Evolutionary conservation across 1,140 invertebrate genomes (phyloP), one percentile per base, ranked within the genome.

Genomic region (Drosophila mauritiana): DNA sequence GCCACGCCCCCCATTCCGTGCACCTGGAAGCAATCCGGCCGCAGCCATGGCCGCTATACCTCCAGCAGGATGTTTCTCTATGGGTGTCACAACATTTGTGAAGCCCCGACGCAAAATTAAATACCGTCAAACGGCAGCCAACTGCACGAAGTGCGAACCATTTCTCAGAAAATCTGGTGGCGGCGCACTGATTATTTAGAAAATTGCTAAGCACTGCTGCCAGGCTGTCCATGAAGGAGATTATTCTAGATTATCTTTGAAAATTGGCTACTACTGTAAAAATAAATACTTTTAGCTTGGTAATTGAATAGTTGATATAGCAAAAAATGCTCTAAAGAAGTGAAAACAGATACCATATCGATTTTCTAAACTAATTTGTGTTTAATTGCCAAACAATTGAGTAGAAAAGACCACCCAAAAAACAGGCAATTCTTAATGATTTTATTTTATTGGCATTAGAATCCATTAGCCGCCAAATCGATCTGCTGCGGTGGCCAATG

Each of bases 11-110:
- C 25, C n/a, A 31, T 39, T 46, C 45, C 45, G 27, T 4, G 34
- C 55, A 62, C 43, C 63, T 67, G 63, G 57, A 0, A 48, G 45
- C 13, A 5, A 31, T 64, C 8, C 45, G 31, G 36, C 34, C 56
- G 10, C 36, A 42, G 36, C 57, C 49, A 49, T 4, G 8, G 22
- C 55, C 36, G 22, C 43, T 25, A 15, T 15, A n/a, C 45, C 63
- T 13, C 45, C 45, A 22, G 11, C 45, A 42, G 45, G 43, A 34
- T 63, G 40, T 36, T 65, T 54, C 48, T 34, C 5, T 56, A 69
- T 48, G 64, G 34, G 17, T 48, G 34, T 57, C 51, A 70, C 64
- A 57, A 70, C 40, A 70, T 70, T 70, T 70, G 52, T 34, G 13
- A 5, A 70, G 22, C 52, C 52, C 49, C 57, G 55, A 40, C 43